phyloP scores from a whole-genome alignment of 2,888 invertebrate genomes.

The Polymixis flavicincta region DNA sequence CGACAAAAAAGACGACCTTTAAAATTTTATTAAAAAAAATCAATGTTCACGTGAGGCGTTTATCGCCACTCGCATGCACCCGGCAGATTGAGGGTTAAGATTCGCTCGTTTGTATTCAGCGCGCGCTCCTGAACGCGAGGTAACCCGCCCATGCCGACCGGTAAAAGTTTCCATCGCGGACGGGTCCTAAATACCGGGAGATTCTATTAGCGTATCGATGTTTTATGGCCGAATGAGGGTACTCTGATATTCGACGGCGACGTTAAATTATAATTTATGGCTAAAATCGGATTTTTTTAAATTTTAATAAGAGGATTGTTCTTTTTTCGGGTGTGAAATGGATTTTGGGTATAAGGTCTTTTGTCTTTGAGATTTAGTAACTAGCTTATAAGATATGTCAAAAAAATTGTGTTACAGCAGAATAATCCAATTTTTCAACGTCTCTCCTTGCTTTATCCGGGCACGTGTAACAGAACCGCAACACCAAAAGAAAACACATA shows the following conservation, averaged over 20 bases:
- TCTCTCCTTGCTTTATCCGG: not conserved
- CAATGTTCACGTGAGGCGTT: constrained; percentile 82
- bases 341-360: not conserved
- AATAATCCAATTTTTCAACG: not conserved
- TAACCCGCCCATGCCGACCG: constrained; percentile 70
- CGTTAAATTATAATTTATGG: constrained; percentile 67
- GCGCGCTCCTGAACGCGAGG: constrained; percentile 69
- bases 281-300: constrained; percentile 43
- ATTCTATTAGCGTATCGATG: constrained; percentile 80
- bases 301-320: constrained; percentile 41
- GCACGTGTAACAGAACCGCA: not conserved
- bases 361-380: constrained; percentile 5
- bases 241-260: constrained; percentile 58
- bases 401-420: not conserved
- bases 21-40: constrained; percentile 70
- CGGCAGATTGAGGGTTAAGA: constrained; percentile 86
- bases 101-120: constrained; percentile 85
- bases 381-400: not conserved
- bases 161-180: constrained; percentile 76
- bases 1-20: constrained; percentile 25
- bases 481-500: constrained; percentile 21
- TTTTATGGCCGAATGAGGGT: constrained; percentile 70
- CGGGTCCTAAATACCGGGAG: constrained; percentile 79
- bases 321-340: constrained; percentile 24
- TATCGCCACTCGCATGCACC: constrained; percentile 77